phyloP scores from a whole-genome alignment of 2,888 invertebrate genomes.

The Smittia aterrima region DNA sequence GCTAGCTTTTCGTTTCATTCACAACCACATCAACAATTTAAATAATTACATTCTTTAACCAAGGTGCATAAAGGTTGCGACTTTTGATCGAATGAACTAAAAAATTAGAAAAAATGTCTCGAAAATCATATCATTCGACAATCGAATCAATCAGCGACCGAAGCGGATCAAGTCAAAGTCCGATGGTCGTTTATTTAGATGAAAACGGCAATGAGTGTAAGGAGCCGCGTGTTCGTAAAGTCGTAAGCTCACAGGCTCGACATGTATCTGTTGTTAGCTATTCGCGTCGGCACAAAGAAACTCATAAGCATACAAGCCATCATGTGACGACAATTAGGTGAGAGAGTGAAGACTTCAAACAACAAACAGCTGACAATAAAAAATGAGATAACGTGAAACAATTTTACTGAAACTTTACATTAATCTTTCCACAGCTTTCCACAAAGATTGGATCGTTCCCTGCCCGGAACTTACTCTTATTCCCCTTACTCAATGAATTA shows the following conservation, averaged over 20 bases:
- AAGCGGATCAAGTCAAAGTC: constrained; percentile 9
- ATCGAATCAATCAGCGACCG: not conserved
- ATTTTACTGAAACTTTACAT: not conserved
- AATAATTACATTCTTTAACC: too few species aligned
- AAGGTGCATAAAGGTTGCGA: too few species aligned
- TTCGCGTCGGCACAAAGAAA: constrained; percentile 54
- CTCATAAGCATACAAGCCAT: constrained; percentile 54
- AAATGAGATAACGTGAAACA: not conserved
- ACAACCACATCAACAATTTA: too few species aligned
- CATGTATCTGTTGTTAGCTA: constrained; percentile 55
- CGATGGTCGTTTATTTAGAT: constrained; percentile 32
- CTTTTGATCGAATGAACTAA: too few species aligned
- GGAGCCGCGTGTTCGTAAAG: constrained; percentile 49
- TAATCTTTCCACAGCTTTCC: constrained; percentile 9
- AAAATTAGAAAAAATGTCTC: not conserved
- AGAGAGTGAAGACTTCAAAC: constrained; percentile 43
- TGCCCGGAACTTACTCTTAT: constrained; percentile 20
- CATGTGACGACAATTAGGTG: constrained; percentile 56
- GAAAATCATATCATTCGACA: not conserved
- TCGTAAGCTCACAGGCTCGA: constrained; percentile 53
- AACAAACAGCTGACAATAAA: not conserved
- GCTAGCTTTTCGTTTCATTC: too few species aligned
- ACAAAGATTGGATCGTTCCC: constrained; percentile 16
- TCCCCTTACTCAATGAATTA: constrained; percentile 34
- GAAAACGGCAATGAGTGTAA: constrained; percentile 38